Evolutionary conservation across 2,113 vertebrate species (phyloP), one percentile per base, ranked within the genome.

Genomic region (Etheostoma spectabile): DNA sequence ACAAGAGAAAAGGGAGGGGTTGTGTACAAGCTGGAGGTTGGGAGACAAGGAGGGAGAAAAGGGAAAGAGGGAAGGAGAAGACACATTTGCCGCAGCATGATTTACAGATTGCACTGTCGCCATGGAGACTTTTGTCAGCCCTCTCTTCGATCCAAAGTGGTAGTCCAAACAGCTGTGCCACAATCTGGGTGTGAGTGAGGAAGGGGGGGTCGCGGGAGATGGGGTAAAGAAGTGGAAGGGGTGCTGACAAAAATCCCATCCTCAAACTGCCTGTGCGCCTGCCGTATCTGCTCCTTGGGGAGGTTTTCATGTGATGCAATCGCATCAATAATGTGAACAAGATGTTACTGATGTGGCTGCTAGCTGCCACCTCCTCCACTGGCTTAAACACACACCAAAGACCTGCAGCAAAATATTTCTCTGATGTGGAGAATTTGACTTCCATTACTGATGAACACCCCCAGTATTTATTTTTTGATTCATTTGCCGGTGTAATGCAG

Each of bases 61-160:
- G 84, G 79, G 74, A 79, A 80, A 83, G 68, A 76, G 88, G 88
- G 88, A 86, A 82, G 82, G 86, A 83, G 91, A 89, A 92, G 93
- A 91, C 91, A 89, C 82, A 85, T 93, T 88, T 93, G 88, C 88
- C 84, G 89, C 93, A 91, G 94, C 93, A 95, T 95, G 95, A 93
- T 94, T 93, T 93, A 91, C 86, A 89, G 91, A 93, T 94, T 90
- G 88, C 90, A 88, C 91, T 88, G 93, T 94, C 93, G 77, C 93
- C 93, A 94, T 95, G 93, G 93, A 94, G 93, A 94, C 93, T 94
- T 96, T 95, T 95, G 93, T 95, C 94, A 94, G 87, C 89, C 87
- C 88, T 88, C 83, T 88, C 84, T 92, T 91, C 89, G 49, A 86
- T 92, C 91, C 88, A 89, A 86, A 93, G 86, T 87, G 78, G 77